A percentile compares a stretch with the other conserved stretches of the same genome.
phyloP scores from a whole-genome alignment of 2,797 vertebrate genomes.

The Mus caroli region DNA sequence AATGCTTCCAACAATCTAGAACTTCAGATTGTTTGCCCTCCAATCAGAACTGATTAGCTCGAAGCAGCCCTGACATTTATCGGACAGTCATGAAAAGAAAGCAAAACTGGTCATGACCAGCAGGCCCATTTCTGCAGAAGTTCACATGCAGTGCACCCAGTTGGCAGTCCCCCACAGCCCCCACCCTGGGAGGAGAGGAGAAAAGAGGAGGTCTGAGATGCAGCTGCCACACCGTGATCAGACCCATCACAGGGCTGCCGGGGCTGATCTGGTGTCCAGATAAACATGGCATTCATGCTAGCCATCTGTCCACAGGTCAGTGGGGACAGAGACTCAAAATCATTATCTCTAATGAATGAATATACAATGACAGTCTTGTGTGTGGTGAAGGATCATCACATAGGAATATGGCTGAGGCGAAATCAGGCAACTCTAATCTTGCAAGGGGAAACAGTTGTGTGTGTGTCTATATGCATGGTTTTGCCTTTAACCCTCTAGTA shows the following conservation, averaged over 20 bases:
- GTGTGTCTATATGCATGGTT: not conserved
- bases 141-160: slow-evolving; percentile 86
- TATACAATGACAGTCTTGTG: slow-evolving; percentile 88
- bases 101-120: slow-evolving; percentile 84
- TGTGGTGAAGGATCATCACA: slow-evolving; percentile 79
- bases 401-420: slow-evolving; percentile 29
- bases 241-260: slow-evolving; percentile 83
- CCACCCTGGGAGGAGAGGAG: slow-evolving; percentile 79
- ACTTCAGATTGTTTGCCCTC: slow-evolving; percentile 71
- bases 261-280: slow-evolving; percentile 89
- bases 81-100: slow-evolving; percentile 84
- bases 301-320: slow-evolving; percentile 91
- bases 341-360: slow-evolving; percentile 90
- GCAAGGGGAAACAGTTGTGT: slow-evolving; percentile 4
- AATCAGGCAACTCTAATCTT: slow-evolving; percentile 39
- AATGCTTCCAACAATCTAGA: slow-evolving; percentile 57
- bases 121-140: slow-evolving; percentile 84
- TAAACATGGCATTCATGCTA: slow-evolving; percentile 89
- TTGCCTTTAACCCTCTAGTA: slow-evolving; percentile 30
- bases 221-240: slow-evolving; percentile 87
- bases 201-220: slow-evolving; percentile 83
- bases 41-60: slow-evolving; percentile 80
- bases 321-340: slow-evolving; percentile 89
- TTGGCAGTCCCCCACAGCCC: slow-evolving; percentile 75
- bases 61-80: slow-evolving; percentile 83